Base-by-base conservation (phyloP, 2,113 vertebrate genomes). In the Malaclemys terrapin region DNA sequence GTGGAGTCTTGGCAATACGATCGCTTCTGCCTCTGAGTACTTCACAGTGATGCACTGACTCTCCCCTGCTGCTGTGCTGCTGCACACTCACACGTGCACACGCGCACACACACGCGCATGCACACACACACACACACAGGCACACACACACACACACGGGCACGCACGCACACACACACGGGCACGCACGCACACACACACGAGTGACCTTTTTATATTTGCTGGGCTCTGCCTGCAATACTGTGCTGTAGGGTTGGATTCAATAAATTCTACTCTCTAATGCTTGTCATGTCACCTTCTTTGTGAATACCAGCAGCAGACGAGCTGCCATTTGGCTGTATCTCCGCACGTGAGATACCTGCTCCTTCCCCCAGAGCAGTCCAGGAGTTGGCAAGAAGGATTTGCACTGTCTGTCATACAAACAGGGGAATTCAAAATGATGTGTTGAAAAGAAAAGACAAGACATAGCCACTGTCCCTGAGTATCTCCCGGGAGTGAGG, bases 111-210 rank as follows among this genome's bases (percentile, higher is more conserved):
- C 49, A 50, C 3, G 3, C 49, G 13, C 49, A 1, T 10, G 1
- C 49, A 1, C 49, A 1, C 47, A 2, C 47, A 47, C 42, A 2
- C 5, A 3, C 62, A 3, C 56, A 24, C 16, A n/a, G n/a, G 25
- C 56, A 6, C 56, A 27, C 10, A 2, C 49, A 12, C 56, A 12
- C 56, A 29, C 65, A 35, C 8, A n/a, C 35, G 17, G 35, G 20
- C 9, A 1, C 38, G 25, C 24, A 10, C 65, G 1, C 25, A 2
- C 49, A 2, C 49, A 10, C 65, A 35, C 8, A n/a, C 35, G 35
- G 35, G 20, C 8, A 4, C 38, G 45, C 24, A 20, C 65, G 2
- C 59, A 29, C 9, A 5, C 59, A 8, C 59, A 31, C 53, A 54
- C 19, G 53, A 22, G 31, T 8, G 42, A 76, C 42, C 38, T 76